Evolutionary conservation across 2,113 vertebrate species (phyloP).

Genomic region (Hassar affinis): DNA sequence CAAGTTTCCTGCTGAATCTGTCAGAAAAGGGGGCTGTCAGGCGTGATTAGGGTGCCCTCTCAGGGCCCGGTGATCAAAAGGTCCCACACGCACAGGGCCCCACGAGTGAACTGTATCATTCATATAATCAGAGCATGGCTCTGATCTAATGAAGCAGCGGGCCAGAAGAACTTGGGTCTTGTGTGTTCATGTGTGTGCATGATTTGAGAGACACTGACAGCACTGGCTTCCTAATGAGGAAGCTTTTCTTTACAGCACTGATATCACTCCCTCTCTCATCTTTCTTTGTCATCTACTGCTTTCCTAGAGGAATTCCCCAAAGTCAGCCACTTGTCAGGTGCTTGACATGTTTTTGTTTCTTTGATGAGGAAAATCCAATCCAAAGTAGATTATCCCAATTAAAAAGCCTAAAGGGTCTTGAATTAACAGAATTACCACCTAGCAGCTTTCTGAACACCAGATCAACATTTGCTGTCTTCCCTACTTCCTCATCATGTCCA

Average conservation of each 20-base stretch:
- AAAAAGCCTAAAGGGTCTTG: not conserved
- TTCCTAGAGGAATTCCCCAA: not conserved
- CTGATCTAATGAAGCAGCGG: constrained; percentile 99
- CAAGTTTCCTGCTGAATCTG: constrained; percentile 99
- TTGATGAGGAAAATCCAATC: not conserved
- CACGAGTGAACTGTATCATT: not conserved
- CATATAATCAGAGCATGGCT: constrained; percentile 92
- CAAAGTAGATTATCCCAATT: not conserved
- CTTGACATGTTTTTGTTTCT: not conserved
- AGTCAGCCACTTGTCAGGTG: not conserved
- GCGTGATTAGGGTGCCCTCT: constrained; percentile 91
- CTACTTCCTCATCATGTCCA: not conserved
- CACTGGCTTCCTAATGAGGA: not conserved
- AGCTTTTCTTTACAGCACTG: not conserved
- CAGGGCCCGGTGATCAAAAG: constrained; percentile 86
- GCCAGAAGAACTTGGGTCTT: constrained; percentile 67
- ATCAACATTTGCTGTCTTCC: not conserved
- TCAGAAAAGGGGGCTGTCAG: constrained; percentile 91
- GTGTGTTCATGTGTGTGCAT: constrained; percentile 70
- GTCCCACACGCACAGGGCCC: constrained; percentile 60
- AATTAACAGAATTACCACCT: not conserved
- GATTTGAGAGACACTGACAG: constrained; percentile 18
- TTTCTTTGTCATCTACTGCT: not conserved
- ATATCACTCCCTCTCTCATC: not conserved
- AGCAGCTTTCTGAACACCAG: not conserved